Base-by-base conservation (phyloP, 2,888 invertebrate genomes). In the Lycia hirtaria region DNA sequence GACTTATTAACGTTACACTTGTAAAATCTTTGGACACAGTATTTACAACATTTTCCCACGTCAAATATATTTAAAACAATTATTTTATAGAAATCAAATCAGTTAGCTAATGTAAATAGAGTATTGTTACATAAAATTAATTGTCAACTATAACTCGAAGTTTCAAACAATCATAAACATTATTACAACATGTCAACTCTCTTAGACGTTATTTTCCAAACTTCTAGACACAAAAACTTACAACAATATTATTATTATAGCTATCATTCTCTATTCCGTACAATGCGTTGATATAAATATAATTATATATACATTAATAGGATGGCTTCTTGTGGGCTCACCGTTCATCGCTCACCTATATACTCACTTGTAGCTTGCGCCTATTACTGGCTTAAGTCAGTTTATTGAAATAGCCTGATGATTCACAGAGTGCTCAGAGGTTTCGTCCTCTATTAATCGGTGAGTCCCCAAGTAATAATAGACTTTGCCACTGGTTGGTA, bases 111-210 rank as follows among this genome's bases (percentile, higher is more conserved):
- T n/a, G 15, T 67, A 64, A 65, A 58, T 62, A 55, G 57, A 68
- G 58, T 53, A 40, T 52, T 56, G 35, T 15, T 35, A 56, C 58
- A 67, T 75, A 74, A 75, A 78, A 72, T 71, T 62, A 72, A 69
- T 58, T 68, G 4, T 65, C 51, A 72, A 72, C 69, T 76, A 69
- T 75, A 76, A 73, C 68, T 67, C 67, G 69, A 74, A 72, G 62
- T 61, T 68, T 61, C 65, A 80, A 78, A 73, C 73, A 76, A 76
- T 76, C 53, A 73, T 78, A 78, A 77, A 78, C 65, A 71, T 73
- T 71, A 73, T 68, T 64, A 76, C 69, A 75, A 73, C 58, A 70
- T 72, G 41, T 75, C 67, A 73, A 78, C 60, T 69, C 35, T 76
- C 65, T 76, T 70, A 68, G 58, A 67, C 53, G 40, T 57, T 45